Evolutionary conservation across 1,140 invertebrate species (phyloP).

Genomic region (Dendroctonus valens): DNA sequence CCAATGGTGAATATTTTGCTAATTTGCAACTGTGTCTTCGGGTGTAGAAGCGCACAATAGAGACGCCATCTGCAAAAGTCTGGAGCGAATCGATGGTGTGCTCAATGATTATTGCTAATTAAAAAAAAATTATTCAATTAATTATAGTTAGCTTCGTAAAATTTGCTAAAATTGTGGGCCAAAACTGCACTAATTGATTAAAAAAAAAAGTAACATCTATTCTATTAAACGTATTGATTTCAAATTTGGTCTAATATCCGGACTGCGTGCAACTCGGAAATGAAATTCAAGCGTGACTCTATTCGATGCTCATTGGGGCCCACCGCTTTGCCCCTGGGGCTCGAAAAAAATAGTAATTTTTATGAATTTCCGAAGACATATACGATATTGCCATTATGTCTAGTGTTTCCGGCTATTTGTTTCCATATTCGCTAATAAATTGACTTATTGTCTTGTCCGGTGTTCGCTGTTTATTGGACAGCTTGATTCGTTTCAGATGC

Average conservation of each 20-base stretch:
- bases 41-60: too few relatives aligned
- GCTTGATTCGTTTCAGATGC: too few relatives aligned
- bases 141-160: too few relatives aligned
- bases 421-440: slow-evolving; percentile 14
- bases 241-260: slow-evolving; percentile 14
- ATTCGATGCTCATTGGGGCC: background rate
- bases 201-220: background rate
- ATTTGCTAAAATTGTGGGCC: too few relatives aligned
- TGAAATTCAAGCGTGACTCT: slow-evolving; percentile 19
- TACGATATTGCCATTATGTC: slow-evolving; percentile 6
- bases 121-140: too few relatives aligned
- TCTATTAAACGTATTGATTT: slow-evolving; percentile 9
- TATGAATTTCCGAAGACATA: slow-evolving; percentile 1
- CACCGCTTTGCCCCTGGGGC: background rate
- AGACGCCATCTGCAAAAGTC: too few relatives aligned
- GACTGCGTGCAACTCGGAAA: slow-evolving; percentile 14
- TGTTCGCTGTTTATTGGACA: too few relatives aligned
- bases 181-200: background rate
- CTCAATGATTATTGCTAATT: too few relatives aligned
- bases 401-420: slow-evolving; percentile 3
- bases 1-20: too few relatives aligned
- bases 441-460: slow-evolving; percentile 12
- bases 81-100: too few relatives aligned
- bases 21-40: too few relatives aligned
- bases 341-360: background rate